Evolutionary conservation across 2,113 vertebrate species (phyloP).

Genomic region (Silurus glanis): DNA sequence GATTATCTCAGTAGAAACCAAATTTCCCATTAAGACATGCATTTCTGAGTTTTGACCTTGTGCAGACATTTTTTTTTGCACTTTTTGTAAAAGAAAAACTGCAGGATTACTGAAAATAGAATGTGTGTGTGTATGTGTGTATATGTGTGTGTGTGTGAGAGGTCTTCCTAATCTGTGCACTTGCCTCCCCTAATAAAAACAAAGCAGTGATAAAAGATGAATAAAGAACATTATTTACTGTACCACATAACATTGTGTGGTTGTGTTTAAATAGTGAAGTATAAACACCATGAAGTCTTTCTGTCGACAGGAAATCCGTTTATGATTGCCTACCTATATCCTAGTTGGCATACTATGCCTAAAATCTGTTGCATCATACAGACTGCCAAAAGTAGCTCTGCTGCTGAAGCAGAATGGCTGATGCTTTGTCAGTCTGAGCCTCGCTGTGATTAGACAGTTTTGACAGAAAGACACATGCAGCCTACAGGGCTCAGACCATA

Average conservation of each 20-base stretch:
- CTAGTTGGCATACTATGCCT: not conserved
- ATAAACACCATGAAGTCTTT: not conserved
- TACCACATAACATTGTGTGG: not conserved
- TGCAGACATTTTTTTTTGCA: not conserved
- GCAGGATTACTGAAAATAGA: no score
- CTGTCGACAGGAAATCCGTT: not conserved
- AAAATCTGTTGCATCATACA: slow-evolving; percentile 14
- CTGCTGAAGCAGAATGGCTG: not conserved
- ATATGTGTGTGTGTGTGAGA: not conserved
- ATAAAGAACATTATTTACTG: not conserved
- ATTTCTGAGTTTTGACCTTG: not conserved
- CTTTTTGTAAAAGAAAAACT: no score
- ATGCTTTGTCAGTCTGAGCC: slow-evolving; percentile 26
- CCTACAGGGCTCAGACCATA: slow-evolving; percentile 18
- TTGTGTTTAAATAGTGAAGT: not conserved
- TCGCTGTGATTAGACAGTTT: slow-evolving; percentile 37
- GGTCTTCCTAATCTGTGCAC: not conserved
- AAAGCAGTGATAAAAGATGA: not conserved
- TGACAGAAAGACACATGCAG: slow-evolving; percentile 16
- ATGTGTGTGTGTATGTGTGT: not conserved
- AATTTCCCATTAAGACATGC: not conserved
- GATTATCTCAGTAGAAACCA: not conserved
- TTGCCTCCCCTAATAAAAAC: not conserved
- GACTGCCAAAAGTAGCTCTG: not conserved
- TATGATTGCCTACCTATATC: not conserved